Evolutionary conservation across 2,113 vertebrate genomes (phyloP), one percentile per base, ranked within the genome.

Genomic region (Todiramphus saurophagus): DNA sequence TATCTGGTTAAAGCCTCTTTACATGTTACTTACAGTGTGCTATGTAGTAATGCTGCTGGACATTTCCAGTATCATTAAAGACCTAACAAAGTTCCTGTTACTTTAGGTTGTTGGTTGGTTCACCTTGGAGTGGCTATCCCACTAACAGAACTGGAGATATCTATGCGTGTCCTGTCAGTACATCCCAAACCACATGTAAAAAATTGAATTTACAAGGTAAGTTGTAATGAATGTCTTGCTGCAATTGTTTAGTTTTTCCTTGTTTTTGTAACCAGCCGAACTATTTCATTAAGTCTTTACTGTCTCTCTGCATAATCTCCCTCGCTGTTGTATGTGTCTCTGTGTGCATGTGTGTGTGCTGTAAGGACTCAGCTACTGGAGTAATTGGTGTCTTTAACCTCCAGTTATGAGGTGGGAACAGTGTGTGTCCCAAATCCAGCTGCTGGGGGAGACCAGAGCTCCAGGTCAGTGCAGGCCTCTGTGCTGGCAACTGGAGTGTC

Each of bases 111-210:
- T 92, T 99, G 94, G 98, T 99, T 80, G 98, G 99, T 14, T 99
- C 99, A 73, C 99, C 99, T 5, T 99, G 99, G 99, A 99, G 98
- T 75, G 98, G 98, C 12, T 99, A 97, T 97, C 98, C 96, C 1
- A n/a, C 60, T 50, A 99, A 99, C 95, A 98, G 98, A 95, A 99
- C 98, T 95, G 99, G 99, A 64, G 99, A 99, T 91, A 96, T 99
- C 77, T 99, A 99, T 87, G 98, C 98, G 33, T 99, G 99, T 97
- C 98, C 97, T 33, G 89, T 99, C 56, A 93, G 85, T 44, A 94
- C 80, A 1, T 81, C 98, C 70, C 94, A 70, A 83, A 96, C 86
- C 55, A 97, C 68, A 13, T 99, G 99, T 80, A 96, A 98, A 84
- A 99, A 98, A 81, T 94, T 99, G 87, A 98, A 98, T 78, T 94